Evolutionary conservation across 2,797 vertebrate genomes (phyloP), one percentile per base, ranked within the genome.

Genomic region (Austrolebias charrua): DNA sequence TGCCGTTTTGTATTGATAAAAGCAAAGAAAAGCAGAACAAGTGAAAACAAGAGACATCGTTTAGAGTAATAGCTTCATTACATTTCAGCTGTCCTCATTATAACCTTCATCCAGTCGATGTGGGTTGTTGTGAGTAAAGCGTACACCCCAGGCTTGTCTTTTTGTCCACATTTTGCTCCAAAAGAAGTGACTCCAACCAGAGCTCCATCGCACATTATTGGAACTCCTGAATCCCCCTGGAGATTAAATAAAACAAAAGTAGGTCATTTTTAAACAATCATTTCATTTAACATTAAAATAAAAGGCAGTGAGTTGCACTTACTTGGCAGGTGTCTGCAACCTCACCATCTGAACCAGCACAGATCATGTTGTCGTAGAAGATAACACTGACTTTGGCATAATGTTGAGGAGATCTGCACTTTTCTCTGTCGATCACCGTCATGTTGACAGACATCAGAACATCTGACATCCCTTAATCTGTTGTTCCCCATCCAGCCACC

Each of bases 201-300:
- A 0, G 0, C 44, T 5, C 60, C 51, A 0, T 64, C 66, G 58
- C 88, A 91, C 38, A 89, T 0, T 56, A 92, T 73, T 0, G 90
- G 91, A 2, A 89, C 91, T 51, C 91, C 91, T 1, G 91, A 92
- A 47, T 91, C 91, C 2, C 90, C 91, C 91, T 92, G 33, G 8
- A 65, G 20, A 60, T 20, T 68, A 2, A 65, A 56, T n/a, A 2
- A 63, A 56, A 48, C 0, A 58, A 12, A 40, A 2, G 0, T 66
- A 2, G n/a, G 6, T 47, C 18, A 59, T 9, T 53, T 52, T 42
- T 0, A 62, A 15, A 13, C 0, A 3, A 58, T 7, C 28, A 51
- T 0, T 0, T 46, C 12, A 5, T 12, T 18, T 31, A 40, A 18
- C 6, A 11, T 49, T 11, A 28, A 18, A 4, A 24, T 24, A 1